Conservation (phyloP, 2,113 vertebrate species). For the Saguinus imperator region DNA sequence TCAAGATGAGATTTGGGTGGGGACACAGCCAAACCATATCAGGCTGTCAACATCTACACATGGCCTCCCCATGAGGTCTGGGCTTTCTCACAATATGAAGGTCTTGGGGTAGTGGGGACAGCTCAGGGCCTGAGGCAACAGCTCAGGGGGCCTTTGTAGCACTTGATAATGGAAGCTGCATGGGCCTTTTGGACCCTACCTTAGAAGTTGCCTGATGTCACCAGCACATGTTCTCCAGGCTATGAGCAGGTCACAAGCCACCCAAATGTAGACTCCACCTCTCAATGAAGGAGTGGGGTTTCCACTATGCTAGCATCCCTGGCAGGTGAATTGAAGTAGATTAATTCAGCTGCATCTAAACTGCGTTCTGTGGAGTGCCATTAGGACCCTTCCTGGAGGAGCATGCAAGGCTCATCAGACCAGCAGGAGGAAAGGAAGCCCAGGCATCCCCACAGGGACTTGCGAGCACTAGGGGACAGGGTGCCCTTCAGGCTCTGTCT, state of each 20-base stretch:
- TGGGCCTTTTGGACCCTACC: background rate
- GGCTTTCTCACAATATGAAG: background rate
- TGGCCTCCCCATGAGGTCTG: background rate
- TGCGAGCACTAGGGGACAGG: background rate
- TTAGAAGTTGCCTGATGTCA: background rate
- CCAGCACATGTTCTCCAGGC: background rate
- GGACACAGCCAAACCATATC: too few species aligned
- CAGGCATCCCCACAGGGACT: rapidly evolving
- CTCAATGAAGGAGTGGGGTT: background rate
- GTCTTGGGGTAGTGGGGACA: background rate
- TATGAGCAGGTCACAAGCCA: background rate
- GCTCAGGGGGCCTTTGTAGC: background rate
- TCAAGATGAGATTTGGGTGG: too few species aligned
- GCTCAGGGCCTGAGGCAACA: too few species aligned
- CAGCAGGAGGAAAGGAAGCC: background rate
- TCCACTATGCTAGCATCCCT: background rate
- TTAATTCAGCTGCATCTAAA: background rate
- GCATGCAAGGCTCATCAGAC: rapidly evolving
- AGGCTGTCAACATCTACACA: background rate
- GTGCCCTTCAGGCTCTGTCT: background rate
- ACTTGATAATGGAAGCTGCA: background rate
- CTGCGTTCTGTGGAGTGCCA: background rate
- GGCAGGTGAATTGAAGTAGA: background rate
- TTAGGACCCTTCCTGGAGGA: background rate
- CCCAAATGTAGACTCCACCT: background rate